A percentile compares a stretch with the other conserved stretches of the same genome.
These are phyloP conservation scores for Mixornis gularis DNA, from an alignment of 2,113 vertebrate species.

Conservation along the genomic window DNA sequence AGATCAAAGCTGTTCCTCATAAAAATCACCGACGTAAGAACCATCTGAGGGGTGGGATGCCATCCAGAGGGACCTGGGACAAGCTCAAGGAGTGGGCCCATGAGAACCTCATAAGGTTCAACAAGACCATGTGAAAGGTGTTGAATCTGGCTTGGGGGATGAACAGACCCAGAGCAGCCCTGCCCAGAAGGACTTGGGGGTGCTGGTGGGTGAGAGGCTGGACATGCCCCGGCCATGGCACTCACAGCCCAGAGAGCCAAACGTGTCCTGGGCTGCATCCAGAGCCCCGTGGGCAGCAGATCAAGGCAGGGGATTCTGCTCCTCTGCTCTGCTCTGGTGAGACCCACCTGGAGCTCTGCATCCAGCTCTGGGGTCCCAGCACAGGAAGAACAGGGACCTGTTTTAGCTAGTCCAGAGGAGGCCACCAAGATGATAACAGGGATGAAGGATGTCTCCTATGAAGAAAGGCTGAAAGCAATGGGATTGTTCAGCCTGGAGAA, in stretches of 20 bases:
- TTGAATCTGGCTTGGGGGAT: background rate
- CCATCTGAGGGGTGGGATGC: rapidly evolving
- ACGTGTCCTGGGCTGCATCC: background rate
- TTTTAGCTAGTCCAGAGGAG: rapidly evolving
- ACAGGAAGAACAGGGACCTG: background rate
- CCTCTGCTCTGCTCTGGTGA: background rate
- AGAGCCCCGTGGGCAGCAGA: background rate
- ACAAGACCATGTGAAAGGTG: background rate
- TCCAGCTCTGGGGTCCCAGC: background rate
- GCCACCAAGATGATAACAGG: rapidly evolving
- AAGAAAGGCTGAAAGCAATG: background rate
- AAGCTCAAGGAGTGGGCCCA: background rate
- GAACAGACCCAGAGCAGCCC: background rate
- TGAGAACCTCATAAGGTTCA: background rate
- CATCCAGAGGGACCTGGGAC: background rate
- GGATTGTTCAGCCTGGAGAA: background rate
- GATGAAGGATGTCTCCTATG: background rate
- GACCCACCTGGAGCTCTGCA: background rate
- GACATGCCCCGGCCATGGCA: background rate
- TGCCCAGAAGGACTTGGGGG: background rate
- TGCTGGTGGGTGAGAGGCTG: background rate
- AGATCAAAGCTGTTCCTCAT: background rate
- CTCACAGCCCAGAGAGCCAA: background rate
- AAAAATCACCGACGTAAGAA: background rate
- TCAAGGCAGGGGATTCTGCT: background rate